These are phyloP conservation scores for Pseudorhombus dupliciocellatus DNA, from an alignment of 2,113 vertebrate species.

Conservation along the genomic window DNA sequence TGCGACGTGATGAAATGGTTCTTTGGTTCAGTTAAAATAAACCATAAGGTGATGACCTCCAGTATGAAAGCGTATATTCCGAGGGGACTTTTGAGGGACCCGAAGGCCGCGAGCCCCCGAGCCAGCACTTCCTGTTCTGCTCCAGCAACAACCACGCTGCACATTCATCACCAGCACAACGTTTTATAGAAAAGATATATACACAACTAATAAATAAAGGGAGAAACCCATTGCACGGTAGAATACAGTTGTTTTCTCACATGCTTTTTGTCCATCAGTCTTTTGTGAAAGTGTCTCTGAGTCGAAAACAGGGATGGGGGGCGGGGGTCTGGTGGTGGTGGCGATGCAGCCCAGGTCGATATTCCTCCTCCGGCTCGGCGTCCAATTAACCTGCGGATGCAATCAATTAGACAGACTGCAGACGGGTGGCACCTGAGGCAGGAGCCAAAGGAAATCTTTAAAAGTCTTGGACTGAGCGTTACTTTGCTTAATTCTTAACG, in stretches of 20 bases:
- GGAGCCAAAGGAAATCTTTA: slow-evolving; percentile 11
- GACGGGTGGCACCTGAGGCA: slow-evolving; percentile 19
- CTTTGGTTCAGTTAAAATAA: slow-evolving; percentile 76
- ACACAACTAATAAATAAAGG: slow-evolving; percentile 78
- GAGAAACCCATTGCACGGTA: slow-evolving; percentile 32
- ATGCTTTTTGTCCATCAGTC: slow-evolving; percentile 72
- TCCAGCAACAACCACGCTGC: slow-evolving; percentile 51
- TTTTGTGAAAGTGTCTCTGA: slow-evolving; percentile 65
- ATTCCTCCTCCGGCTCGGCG: slow-evolving; percentile 46
- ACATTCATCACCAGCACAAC: slow-evolving; percentile 60
- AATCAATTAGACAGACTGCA: slow-evolving; percentile 48
- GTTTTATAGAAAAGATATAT: slow-evolving; percentile 64
- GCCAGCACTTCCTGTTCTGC: slow-evolving; percentile 34
- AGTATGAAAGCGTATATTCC: slow-evolving; percentile 10
- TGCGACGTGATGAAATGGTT: slow-evolving; percentile 42
- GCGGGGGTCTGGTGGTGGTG: not conserved
- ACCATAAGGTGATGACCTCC: slow-evolving; percentile 24
- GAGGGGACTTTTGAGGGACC: slow-evolving; percentile 12
- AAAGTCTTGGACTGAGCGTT: not conserved
- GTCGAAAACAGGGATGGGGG: slow-evolving; percentile 24
- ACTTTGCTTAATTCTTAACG: not conserved
- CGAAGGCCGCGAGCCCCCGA: slow-evolving; percentile 1
- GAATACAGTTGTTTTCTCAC: slow-evolving; percentile 63
- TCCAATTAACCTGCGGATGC: slow-evolving; percentile 70
- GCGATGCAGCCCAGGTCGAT: slow-evolving; percentile 25